These are phyloP conservation scores for Macaria notata DNA, from an alignment of 2,888 invertebrate species.

Conservation along the genomic window DNA sequence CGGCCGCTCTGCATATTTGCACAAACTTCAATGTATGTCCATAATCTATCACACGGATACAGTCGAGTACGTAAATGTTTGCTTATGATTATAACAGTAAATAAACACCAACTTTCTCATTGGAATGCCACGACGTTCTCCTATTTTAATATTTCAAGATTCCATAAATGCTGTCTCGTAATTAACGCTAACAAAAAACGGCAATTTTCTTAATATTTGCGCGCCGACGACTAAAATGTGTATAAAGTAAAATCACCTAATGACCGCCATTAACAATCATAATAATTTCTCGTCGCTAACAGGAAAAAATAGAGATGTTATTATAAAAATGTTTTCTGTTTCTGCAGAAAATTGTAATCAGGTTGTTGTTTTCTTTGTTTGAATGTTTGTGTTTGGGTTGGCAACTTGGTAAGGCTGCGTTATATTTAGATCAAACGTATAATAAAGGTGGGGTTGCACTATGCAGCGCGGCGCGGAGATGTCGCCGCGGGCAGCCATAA, in stretches of 20 bases:
- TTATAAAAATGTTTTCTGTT: slow-evolving; percentile 6
- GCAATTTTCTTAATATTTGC: slow-evolving; percentile 22
- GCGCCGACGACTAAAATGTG: slow-evolving; percentile 11
- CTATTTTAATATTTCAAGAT: slow-evolving; percentile 12
- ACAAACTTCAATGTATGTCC: slow-evolving; percentile 16
- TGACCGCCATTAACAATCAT: slow-evolving; percentile 21
- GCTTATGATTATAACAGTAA: slow-evolving; percentile 24
- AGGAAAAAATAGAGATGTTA: slow-evolving; percentile 11
- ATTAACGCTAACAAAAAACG: slow-evolving; percentile 23
- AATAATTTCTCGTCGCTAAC: slow-evolving; percentile 13
- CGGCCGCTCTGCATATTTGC: slow-evolving; percentile 38
- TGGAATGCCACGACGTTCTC: slow-evolving; percentile 6
- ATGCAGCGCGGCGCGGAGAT: slow-evolving; percentile 46
- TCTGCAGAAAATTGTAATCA: slow-evolving; percentile 8
- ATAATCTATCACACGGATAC: slow-evolving; percentile 24
- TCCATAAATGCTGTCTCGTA: slow-evolving; percentile 11
- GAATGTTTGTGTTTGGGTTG: slow-evolving; percentile 17
- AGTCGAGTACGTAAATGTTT: slow-evolving; percentile 24
- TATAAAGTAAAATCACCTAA: slow-evolving; percentile 19
- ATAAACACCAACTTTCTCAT: slow-evolving; percentile 30
- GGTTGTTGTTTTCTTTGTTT: slow-evolving; percentile 3
- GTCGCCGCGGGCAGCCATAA: slow-evolving; percentile 54
- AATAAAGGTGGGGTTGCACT: slow-evolving; percentile 42
- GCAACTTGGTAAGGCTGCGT: slow-evolving; percentile 34
- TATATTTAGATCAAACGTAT: slow-evolving; percentile 43